Base-by-base conservation (phyloP, 2,797 vertebrate genomes). In the Benthosema pterotum region DNA sequence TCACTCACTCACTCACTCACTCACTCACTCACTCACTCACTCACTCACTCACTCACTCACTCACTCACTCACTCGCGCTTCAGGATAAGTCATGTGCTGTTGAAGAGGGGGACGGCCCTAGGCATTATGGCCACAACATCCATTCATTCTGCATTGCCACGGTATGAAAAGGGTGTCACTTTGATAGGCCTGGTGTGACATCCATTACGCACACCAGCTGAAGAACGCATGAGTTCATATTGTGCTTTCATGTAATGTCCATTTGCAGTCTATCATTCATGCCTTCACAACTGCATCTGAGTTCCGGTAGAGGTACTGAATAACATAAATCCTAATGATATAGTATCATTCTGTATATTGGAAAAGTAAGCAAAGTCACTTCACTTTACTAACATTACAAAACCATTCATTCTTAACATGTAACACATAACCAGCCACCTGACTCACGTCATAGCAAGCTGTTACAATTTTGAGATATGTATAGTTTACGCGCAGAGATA, bases 161-260 rank as follows among this genome's bases (percentile, higher is more conserved):
- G 61, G 70, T 75, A 71, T 86, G 78, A 79, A 74, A 57, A 48
- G 28, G 73, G n/a, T n/a, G n/a, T n/a, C n/a, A n/a, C 80, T 83
- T 72, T 52, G 71, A 69, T 60, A 69, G 63, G n/a, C n/a, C n/a
- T n/a, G n/a, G n/a, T n/a, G n/a, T 57, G 79, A 82, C 80, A 80
- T 51, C 32, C 64, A 84, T 87, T 65, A 70, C 53, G 60, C 68
- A 66, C 71, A 72, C 63, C 52, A 68, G 75, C 77, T 78, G 79
- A 83, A 87, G 74, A 83, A 87, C 59, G 42, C 45, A 87, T 88
- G 66, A 88, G 79, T 84, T 78, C 85, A 80, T 73, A 74, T 75
- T 82, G 80, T 77, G 83, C 84, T 82, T 58, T 84, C 71, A 61
- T 77, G 76, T 74, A 74, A 72, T 75, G 77, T 78, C 5, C 78